Conservation (phyloP, 2,888 invertebrate genomes). For the Ommatoiulus sabulosus region DNA sequence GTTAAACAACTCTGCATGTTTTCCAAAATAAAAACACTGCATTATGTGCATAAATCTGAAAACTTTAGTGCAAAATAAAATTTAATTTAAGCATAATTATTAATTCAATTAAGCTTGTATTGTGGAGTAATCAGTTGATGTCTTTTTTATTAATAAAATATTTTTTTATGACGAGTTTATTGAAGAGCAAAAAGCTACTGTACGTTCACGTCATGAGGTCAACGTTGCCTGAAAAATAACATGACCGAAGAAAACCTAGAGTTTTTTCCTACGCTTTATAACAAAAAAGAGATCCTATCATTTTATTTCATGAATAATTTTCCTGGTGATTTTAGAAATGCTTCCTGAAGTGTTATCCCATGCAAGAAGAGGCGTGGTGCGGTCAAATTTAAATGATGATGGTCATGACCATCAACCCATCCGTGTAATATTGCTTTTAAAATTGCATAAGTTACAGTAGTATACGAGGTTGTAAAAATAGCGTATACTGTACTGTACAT, state of each 20-base stretch:
- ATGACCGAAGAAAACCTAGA: neutral
- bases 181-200: neutral
- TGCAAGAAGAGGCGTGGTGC: slow-evolving; percentile 30
- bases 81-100: too few species aligned
- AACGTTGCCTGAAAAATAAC: neutral
- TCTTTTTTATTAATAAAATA: too few species aligned
- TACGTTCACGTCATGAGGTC: neutral
- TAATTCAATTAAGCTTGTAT: too few species aligned
- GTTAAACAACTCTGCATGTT: neutral
- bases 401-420: slow-evolving; percentile 45
- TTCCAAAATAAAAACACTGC: slow-evolving; percentile 18
- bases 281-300: neutral
- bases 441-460: neutral
- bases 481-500: neutral
- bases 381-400: slow-evolving; percentile 35
- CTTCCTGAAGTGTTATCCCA: slow-evolving; percentile 37
- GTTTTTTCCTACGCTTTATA: neutral
- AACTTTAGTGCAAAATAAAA: too few species aligned
- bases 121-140: too few species aligned
- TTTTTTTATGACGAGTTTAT: neutral
- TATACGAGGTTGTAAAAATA: neutral
- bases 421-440: neutral
- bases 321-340: neutral
- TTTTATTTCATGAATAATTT: neutral
- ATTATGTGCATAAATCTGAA: too few species aligned